Conservation (phyloP, 2,888 invertebrate genomes). For the Leptinotarsa peninsularis region DNA sequence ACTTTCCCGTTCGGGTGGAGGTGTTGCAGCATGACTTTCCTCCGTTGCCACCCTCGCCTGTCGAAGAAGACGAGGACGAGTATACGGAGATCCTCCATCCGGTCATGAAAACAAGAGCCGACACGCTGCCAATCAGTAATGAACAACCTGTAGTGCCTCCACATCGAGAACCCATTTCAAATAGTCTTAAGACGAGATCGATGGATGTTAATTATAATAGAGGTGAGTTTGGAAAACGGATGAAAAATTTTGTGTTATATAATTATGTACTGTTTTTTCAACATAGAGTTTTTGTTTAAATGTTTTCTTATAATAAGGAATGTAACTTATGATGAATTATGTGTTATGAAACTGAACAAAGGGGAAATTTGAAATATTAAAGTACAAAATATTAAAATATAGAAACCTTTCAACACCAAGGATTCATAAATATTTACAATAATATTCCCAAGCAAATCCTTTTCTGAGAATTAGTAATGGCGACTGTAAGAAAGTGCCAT, state of each 20-base stretch:
- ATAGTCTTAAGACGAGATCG: slow-evolving; percentile 85
- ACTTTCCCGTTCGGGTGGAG: slow-evolving; percentile 66
- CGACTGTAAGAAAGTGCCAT: no score
- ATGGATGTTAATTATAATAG: slow-evolving; percentile 83
- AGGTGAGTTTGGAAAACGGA: slow-evolving; percentile 39
- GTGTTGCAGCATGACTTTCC: slow-evolving; percentile 79
- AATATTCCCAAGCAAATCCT: no score
- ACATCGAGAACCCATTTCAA: slow-evolving; percentile 73
- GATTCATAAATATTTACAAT: no score
- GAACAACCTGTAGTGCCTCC: slow-evolving; percentile 81
- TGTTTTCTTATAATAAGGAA: no score
- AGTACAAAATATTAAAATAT: no score
- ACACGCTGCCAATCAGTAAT: slow-evolving; percentile 68
- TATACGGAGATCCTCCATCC: slow-evolving; percentile 76
- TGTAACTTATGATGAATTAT: no score
- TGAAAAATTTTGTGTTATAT: background rate
- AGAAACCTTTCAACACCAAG: no score
- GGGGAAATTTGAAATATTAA: no score
- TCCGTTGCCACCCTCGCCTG: slow-evolving; percentile 85
- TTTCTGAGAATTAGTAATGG: no score
- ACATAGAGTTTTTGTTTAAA: no score
- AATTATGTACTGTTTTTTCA: no score
- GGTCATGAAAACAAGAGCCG: slow-evolving; percentile 68
- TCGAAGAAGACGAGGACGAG: slow-evolving; percentile 82
- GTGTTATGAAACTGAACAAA: no score